Evolutionary conservation across 2,888 invertebrate species (phyloP), one percentile per base, ranked within the genome.

Genomic region (Crocallis elinguaria): DNA sequence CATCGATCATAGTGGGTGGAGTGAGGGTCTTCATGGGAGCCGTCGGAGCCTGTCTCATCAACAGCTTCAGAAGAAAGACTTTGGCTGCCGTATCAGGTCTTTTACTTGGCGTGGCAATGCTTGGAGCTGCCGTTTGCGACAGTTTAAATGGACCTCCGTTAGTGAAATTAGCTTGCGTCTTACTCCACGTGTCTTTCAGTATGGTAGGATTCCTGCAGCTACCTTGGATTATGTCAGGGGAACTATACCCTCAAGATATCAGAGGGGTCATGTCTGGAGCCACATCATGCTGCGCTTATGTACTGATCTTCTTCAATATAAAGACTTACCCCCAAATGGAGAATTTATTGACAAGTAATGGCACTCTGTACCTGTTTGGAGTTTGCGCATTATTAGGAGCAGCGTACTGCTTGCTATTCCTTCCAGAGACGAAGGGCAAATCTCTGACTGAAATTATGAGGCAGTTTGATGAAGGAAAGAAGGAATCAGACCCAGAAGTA

Each of bases 171-270:
- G 84, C 93, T 0, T 94, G 95, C 61, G 91, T 95, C 0, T 80
- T 95, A 19, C 84, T 93, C 11, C 95, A 95, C 73, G 95, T 95
- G 0, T 93, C 94, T 0, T 94, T 94, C 67, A 94, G 94, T 57
- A 95, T 95, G 95, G 91, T 95, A 0, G 95, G 95, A 0, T 95
- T 94, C 77, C 78, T 95, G 0, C 95, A 95, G 16, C 84, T 95
- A 3, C 95, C 95, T 0, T 95, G 95, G 95, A 93, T 95, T 19
- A 93, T 95, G 93, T 95, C 94, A 0, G 95, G 95, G 0, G 95
- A 95, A 69, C 73, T 95, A 33, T 95, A 95, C 66, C 95, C 95
- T 1, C 88, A 95, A 58, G 92, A 93, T 50, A 94, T 94, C 1
- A 85, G 95, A 62, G 94, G 95, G 0, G 92, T 94, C 0, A 93